Percentiles rank a stretch among this genome's conserved stretches.
These are phyloP conservation scores for Blennius ocellaris DNA, from an alignment of 2,113 vertebrate genomes.

Conservation along the genomic window DNA sequence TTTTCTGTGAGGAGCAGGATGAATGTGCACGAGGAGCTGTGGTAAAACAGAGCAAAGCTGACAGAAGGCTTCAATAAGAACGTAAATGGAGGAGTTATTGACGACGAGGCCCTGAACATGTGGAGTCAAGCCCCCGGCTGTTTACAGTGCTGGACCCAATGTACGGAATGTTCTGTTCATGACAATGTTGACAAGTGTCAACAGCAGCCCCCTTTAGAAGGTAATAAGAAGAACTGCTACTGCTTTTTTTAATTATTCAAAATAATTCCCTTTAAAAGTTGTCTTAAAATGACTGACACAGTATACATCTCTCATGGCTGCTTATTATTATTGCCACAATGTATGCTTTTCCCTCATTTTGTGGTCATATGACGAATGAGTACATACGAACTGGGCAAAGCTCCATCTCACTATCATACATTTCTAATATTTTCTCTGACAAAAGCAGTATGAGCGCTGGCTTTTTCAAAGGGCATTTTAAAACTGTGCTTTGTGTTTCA, in stretches of 20 bases:
- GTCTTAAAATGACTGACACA: background rate
- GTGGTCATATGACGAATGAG: constrained; percentile 12
- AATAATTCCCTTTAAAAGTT: constrained; percentile 18
- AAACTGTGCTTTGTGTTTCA: background rate
- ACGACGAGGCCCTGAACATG: constrained; percentile 16
- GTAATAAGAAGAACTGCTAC: constrained; percentile 10
- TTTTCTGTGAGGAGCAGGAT: constrained; percentile 56
- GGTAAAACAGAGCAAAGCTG: constrained; percentile 17
- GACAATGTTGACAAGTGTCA: constrained; percentile 16
- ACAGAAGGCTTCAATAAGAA: constrained; percentile 27
- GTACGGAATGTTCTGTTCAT: constrained; percentile 33
- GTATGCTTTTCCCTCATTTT: constrained; percentile 12
- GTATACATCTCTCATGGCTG: constrained; percentile 22
- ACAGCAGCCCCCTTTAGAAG: background rate
- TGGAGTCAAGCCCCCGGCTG: constrained; percentile 17
- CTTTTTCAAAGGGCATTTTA: constrained; percentile 4
- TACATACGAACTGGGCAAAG: constrained; percentile 1
- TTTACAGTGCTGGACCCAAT: constrained; percentile 29
- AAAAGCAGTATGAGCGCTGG: constrained; percentile 1
- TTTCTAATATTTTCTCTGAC: constrained; percentile 4
- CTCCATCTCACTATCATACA: background rate
- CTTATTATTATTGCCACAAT: constrained; percentile 8
- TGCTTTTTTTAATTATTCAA: constrained; percentile 41
- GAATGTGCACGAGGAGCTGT: constrained; percentile 36
- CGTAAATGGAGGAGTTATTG: constrained; percentile 9